phyloP scores from a whole-genome alignment of 2,888 invertebrate species.

The Epinotia demarniana region DNA sequence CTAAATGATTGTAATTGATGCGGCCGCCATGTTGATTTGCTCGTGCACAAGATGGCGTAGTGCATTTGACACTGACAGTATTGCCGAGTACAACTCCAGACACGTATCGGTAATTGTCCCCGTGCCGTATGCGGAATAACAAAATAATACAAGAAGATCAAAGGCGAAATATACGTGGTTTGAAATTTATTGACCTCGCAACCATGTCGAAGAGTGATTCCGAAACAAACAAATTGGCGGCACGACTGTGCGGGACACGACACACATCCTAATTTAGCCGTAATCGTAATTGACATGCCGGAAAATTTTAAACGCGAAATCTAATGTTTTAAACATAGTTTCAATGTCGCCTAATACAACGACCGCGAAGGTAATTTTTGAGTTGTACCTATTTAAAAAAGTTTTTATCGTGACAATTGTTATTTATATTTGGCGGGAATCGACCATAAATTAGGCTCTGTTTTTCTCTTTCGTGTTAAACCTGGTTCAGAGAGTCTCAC shows the following conservation, averaged over 20 bases:
- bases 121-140: constrained; percentile 75
- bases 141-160: constrained; percentile 79
- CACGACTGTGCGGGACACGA: constrained; percentile 56
- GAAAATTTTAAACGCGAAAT: constrained; percentile 55
- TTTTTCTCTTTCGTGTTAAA: constrained; percentile 34
- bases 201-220: constrained; percentile 66
- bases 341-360: constrained; percentile 40
- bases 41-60: constrained; percentile 47
- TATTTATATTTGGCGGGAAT: constrained; percentile 43
- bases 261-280: constrained; percentile 65
- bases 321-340: constrained; percentile 50
- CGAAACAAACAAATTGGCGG: constrained; percentile 66
- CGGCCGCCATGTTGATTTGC: constrained; percentile 60
- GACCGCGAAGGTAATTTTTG: constrained; percentile 27
- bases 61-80: constrained; percentile 41
- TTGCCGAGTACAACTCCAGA: constrained; percentile 73
- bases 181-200: constrained; percentile 77
- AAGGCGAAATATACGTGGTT: constrained; percentile 81
- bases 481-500: constrained; percentile 33
- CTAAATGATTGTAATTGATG: constrained; percentile 53
- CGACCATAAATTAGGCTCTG: constrained; percentile 36
- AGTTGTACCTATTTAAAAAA: constrained; percentile 36
- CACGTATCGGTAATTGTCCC: constrained; percentile 80
- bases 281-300: constrained; percentile 63
- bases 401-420: constrained; percentile 40